A percentile compares a stretch with the other conserved stretches of the same genome.
Conservation (phyloP, 2,888 invertebrate species). For the Drosophila hamatofila region DNA sequence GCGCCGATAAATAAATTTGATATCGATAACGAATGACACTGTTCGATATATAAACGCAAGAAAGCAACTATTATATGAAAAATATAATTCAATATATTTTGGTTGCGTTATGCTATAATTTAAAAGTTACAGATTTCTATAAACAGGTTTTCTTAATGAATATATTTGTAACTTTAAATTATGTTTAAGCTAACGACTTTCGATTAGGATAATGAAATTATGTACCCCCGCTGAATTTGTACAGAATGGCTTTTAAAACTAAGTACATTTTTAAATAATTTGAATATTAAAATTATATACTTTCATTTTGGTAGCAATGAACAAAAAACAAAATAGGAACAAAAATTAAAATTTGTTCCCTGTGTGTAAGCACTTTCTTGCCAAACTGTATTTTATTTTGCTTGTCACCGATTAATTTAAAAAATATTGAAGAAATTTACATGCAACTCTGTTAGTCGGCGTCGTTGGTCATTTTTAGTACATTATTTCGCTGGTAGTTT, state of each 20-base stretch:
- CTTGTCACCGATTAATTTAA: not conserved
- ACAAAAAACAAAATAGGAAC: no score
- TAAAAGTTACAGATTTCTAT: not conserved
- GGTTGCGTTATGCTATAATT: not conserved
- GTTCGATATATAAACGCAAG: not conserved
- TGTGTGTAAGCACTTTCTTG: no score
- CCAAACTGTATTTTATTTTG: not conserved
- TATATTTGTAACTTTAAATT: not conserved
- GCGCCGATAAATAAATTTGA: not conserved
- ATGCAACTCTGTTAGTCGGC: constrained; percentile 41
- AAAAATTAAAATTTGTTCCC: no score
- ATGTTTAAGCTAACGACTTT: not conserved
- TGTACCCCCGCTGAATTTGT: not conserved
- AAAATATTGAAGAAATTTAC: no score
- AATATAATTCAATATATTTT: not conserved
- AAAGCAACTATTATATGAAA: not conserved
- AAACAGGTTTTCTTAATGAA: not conserved
- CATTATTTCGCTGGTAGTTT: constrained; percentile 21
- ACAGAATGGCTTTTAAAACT: not conserved
- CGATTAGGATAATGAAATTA: not conserved
- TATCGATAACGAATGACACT: not conserved
- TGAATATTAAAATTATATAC: not conserved
- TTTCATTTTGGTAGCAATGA: not conserved
- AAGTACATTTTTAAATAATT: not conserved
- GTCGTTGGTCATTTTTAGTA: constrained; percentile 47